Base-by-base conservation (phyloP, 2,888 invertebrate genomes). In the Cephus nigrinus region DNA sequence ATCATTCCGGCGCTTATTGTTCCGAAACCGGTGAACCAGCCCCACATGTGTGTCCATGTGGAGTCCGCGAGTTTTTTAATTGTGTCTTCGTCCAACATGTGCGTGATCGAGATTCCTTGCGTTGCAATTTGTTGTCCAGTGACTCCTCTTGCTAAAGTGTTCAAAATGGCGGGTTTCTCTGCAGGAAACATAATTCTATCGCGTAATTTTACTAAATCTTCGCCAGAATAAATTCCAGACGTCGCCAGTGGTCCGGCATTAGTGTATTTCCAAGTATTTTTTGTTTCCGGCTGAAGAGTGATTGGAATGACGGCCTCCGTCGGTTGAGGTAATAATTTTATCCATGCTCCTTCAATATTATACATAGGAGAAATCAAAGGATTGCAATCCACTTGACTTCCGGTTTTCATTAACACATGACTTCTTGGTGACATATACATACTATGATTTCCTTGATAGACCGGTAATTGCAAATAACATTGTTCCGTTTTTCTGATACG, bases 401-500 rank as follows among this genome's bases (percentile, higher is more conserved):
- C 80, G 30, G 31, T 75, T 69, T 79, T 79, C 33, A 79, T 79
- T 12, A 81, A 69, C 23, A 81, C 72, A 55, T 78, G 80, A 1
- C 68, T 80, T 55, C 76, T 69, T 23, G 81, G 81, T 32, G 76
- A 30, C 76, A 81, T 78, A 55, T 79, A 81, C 35, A 77, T 15
- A 55, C 33, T 36, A 69, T 35, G 68, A 31, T 80, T 71, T 31
- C 75, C 73, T 34, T 74, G 75, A 31, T 12, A 30, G 11, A 80
- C 80, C 1, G 80, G 82, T 30, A 82, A 36, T 73, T 82, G 79
- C 11, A 78, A 34, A 31, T 76, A 80, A 71, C 79, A 81, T 31
- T 76, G 73, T 11, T 78, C 75, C 1, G 75, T 76, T 73, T 75
- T 78, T 15, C 80, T 68, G 3, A 80, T 23, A 3, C 68, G 68